Evolutionary conservation across 2,888 invertebrate species (phyloP), one percentile per base, ranked within the genome.

Genomic region (Plagodis pulveraria): DNA sequence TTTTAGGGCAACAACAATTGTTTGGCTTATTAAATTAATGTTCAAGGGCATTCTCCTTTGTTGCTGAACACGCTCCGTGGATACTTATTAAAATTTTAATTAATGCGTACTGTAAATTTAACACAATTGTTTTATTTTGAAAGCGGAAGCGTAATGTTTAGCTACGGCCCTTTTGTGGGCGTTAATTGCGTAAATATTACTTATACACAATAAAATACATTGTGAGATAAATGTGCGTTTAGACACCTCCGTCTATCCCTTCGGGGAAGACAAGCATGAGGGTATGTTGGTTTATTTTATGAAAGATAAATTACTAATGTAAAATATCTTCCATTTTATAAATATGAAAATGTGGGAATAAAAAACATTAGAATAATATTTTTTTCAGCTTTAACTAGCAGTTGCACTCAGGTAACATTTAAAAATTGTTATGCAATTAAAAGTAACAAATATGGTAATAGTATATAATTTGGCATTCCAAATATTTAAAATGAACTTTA

Each of bases 61-160:
- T 83, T 76, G 62, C 66, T 70, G 69, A 82, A 78, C 72, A 74
- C 70, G 80, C 74, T 83, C 72, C 72, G 61, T 51, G 66, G 70
- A 71, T 76, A 81, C 77, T 81, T 84, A 83, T 83, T 83, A 84
- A 83, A 81, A 72, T 81, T 83, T 79, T 80, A 84, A 84, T 84
- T 80, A 82, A 83, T 81, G 79, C 72, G 68, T 77, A 74, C 75
- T 79, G 81, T 79, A 79, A 81, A 81, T 81, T 77, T 73, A 71
- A 72, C 60, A 63, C 70, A 78, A 76, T 80, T 77, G 73, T 75
- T 77, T 73, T 65, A 67, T 59, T 66, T 50, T 61, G 50, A 65
- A 54, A 65, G 65, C 56, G 62, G 50, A 63, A 58, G 66, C 66
- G 53, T 64, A 65, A 48, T 54, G 56, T 38, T 55, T 36, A 45